Percentiles rank a stretch among this genome's conserved stretches.
Evolutionary conservation across 2,113 vertebrate genomes (phyloP).

Genomic region (Urocolius indicus): DNA sequence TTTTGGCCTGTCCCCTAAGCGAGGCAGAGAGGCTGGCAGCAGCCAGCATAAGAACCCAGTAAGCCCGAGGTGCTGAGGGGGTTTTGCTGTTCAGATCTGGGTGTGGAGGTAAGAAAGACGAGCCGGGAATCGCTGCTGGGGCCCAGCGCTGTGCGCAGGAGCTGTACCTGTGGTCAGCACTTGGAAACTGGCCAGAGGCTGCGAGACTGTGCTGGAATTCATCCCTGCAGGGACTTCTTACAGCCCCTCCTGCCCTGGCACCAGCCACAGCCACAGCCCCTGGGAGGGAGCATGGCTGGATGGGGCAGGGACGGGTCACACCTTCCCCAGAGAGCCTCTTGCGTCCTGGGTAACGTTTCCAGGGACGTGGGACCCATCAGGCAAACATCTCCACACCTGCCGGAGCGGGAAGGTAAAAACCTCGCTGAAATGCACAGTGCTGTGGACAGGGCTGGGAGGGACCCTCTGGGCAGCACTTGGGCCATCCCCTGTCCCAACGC

Average conservation of each 20-base stretch:
- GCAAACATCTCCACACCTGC: neutral
- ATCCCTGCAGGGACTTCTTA: neutral
- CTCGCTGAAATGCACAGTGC: neutral
- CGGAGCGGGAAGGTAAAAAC: neutral
- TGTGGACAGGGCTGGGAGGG: neutral
- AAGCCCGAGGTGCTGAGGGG: neutral
- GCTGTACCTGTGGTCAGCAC: neutral
- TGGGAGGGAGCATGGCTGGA: accelerated
- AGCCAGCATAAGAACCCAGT: neutral
- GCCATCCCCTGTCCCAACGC: neutral
- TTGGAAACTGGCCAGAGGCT: neutral
- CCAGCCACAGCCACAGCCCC: accelerated
- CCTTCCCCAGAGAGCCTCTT: neutral
- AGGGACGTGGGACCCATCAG: neutral
- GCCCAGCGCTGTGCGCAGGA: accelerated
- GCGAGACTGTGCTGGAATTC: neutral
- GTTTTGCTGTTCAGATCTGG: neutral
- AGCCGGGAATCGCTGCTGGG: neutral
- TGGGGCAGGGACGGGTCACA: neutral
- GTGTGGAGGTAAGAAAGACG: neutral
- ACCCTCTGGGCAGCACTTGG: neutral
- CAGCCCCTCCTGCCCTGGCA: constrained; percentile 2
- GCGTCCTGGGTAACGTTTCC: accelerated
- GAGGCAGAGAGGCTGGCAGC: neutral
- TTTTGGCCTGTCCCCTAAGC: neutral